Conservation (phyloP, 2,888 invertebrate species). For the Rosalia funebris region DNA sequence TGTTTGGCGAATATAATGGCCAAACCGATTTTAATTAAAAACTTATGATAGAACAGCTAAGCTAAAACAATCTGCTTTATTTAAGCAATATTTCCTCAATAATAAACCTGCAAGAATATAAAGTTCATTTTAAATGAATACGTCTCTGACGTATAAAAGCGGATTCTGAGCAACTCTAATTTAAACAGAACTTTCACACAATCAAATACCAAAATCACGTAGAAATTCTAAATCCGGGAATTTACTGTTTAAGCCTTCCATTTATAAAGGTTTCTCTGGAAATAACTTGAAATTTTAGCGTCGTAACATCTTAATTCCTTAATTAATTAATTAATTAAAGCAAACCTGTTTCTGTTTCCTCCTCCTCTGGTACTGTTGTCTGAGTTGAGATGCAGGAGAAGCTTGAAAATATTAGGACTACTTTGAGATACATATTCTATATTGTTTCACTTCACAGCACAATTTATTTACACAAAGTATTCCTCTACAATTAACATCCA, state of each 20-base stretch:
- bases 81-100: too few relatives aligned
- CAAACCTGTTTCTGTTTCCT: conserved; percentile 51
- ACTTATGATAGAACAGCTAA: too few relatives aligned
- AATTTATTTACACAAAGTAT: conserved; percentile 20
- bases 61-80: too few relatives aligned
- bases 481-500: conserved; percentile 9
- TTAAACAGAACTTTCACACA: conserved; percentile 33
- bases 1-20: too few relatives aligned
- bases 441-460: conserved; percentile 15
- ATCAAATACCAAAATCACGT: conserved; percentile 37
- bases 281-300: conserved; percentile 1
- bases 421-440: conserved; percentile 27
- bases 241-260: conserved; percentile 15
- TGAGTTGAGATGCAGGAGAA: conserved; percentile 45
- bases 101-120: too few relatives aligned
- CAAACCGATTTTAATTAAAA: too few relatives aligned
- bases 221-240: conserved; percentile 36
- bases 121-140: too few relatives aligned
- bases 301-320: conserved; percentile 9
- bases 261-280: conserved; percentile 11
- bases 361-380: conserved; percentile 52
- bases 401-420: conserved; percentile 39
- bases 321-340: conserved; percentile 14
- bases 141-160: conserved; percentile 31
- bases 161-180: conserved; percentile 29